phyloP scores from a whole-genome alignment of 92 coral and sea anemone genomes.

The Epizoanthus fatuus region DNA sequence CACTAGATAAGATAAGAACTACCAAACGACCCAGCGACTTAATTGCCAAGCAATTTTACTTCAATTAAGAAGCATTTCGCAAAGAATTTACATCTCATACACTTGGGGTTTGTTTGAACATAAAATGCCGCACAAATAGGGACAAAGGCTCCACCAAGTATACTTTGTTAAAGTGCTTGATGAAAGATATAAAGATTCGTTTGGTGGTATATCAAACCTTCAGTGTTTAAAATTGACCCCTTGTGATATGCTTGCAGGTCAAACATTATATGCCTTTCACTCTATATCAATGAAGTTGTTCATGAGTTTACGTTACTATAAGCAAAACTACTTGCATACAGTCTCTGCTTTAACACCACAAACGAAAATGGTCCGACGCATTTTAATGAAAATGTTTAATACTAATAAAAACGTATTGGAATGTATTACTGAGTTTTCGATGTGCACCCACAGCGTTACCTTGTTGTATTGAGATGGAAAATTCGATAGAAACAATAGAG shows the following conservation, averaged over 20 bases:
- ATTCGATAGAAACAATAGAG: not conserved
- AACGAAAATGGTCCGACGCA: not conserved
- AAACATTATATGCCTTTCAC: not conserved
- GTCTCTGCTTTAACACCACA: not conserved
- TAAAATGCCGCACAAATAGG: not conserved
- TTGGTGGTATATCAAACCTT: conserved; percentile 17
- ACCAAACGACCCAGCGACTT: not conserved
- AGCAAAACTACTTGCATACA: not conserved
- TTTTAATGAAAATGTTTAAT: not conserved
- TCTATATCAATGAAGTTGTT: not conserved
- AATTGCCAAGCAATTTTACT: too few species aligned
- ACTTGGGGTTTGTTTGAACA: not conserved
- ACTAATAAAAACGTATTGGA: not conserved
- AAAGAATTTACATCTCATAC: not conserved
- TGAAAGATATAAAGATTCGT: conserved; percentile 29
- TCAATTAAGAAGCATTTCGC: not conserved
- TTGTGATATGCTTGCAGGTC: conserved; percentile 14
- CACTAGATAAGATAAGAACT: not conserved
- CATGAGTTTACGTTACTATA: not conserved
- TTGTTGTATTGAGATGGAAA: too few species aligned
- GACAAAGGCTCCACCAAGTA: conserved; percentile 5
- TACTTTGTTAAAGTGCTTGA: conserved; percentile 6
- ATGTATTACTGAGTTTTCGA: too few species aligned
- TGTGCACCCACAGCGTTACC: too few species aligned
- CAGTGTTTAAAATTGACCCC: conserved; percentile 45